Evolutionary conservation across 2,113 vertebrate species (phyloP), one percentile per base, ranked within the genome.

Genomic region (Polypterus bichir): DNA sequence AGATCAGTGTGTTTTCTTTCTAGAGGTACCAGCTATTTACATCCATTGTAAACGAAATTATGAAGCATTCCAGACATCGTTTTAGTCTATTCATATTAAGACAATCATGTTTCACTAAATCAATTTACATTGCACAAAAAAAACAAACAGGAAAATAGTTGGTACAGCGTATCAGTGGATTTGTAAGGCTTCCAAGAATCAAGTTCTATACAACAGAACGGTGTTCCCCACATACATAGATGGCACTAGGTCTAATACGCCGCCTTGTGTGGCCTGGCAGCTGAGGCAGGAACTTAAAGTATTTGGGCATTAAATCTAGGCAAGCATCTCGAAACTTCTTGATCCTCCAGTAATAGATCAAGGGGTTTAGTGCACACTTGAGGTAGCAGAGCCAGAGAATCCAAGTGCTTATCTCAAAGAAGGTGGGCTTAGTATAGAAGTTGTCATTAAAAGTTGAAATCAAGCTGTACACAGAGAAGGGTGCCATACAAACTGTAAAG

Each of bases 271-370:
- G 89, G 53, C 89, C 91, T 1, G 92, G 90, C 61, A 98, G 85
- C 74, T 83, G 88, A 6, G 95, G 93, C 76, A 96, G 81, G 80
- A 94, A 91, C 79, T 92, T 97, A 74, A 95, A 93, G 79, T 94
- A 93, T 71, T 89, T 94, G 68, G 94, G 93, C 89, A 96, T 89
- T 74, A 98, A 81, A 70, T 97, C 93, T 47, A 97, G 82, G 83
- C 95, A 99, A 73, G 94, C 92, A 1, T 94, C 92, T 0, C 97
- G 93, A 71, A 99, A 99, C 78, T 99, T 99, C 83, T 94, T 97
- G 78, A 99, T 98, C 71, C 95, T 88, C 92, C 96, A 99, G 87
- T 97, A 99, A 86, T 98, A 99, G 69, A 99, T 94, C 64, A 99
- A 83, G 4, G 96, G 96, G 75, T 98, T 99, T 75, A 99, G 89